Base-by-base conservation (phyloP, 2,888 invertebrate genomes). In the Ochropleura plecta region DNA sequence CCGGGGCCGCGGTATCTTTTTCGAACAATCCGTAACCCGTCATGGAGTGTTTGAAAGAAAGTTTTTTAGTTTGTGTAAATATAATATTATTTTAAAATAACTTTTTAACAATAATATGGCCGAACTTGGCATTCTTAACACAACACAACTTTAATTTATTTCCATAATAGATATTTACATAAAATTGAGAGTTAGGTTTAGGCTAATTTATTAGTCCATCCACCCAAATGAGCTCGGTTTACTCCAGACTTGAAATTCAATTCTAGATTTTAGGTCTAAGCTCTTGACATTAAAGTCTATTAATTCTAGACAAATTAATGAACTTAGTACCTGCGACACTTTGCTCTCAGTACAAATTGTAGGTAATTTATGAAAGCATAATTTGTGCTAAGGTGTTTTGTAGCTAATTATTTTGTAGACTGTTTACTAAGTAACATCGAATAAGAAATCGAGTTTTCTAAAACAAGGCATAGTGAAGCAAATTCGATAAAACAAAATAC, bases 191-290 rank as follows among this genome's bases (percentile, higher is more conserved):
- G 42, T 30, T 51, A 46, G 16, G 14, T 20, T 69, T 30, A 73
- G 16, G 18, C 6, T 20, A 44, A 75, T 79, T 79, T 70, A 79
- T 79, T 60, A 80, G 64, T 40, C 55, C 64, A 80, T 57, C 59
- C 49, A 64, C 60, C 40, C 65, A 14, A 60, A 79, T n/a, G 46
- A 63, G 59, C 64, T 60, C 5, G 51, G 12, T 30, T 63, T 40
- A 46, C 46, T 60, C 59, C 76, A 80, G 49, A 71, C 80, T 76
- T 51, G 30, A 80, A 71, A 59, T 76, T 69, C 30, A 53, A 49
- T 18, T 46, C 63, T 76, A 64, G 10, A 57, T 76, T 79, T 70
- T 60, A 71, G n/a, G 67, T 62, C 60, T 53, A 49, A 59, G 20
- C 44, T 46, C 60, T 67, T 67, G 44, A 79, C 44, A 70, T 63